Evolutionary conservation across 2,888 invertebrate genomes (phyloP), one percentile per base, ranked within the genome.

Genomic region (Dinocampus coccinellae): DNA sequence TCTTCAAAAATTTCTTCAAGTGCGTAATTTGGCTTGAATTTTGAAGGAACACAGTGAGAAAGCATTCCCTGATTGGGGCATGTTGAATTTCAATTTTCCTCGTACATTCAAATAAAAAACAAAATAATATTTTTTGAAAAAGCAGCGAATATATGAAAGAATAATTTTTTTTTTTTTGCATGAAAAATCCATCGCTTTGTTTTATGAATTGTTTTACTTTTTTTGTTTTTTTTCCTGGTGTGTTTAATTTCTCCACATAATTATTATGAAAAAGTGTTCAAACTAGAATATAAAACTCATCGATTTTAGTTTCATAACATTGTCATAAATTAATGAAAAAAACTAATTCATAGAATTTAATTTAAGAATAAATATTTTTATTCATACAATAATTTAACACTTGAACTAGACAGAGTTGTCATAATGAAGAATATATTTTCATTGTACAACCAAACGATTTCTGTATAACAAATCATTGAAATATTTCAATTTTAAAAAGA

Each of bases 1-100:
- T 96, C 90, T 95, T 97, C 92, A 96, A 96, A 92, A 96, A 96
- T 91, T 96, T 96, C 91, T 96, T 97, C 94, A 97, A 97, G 97
- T 97, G 95, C 92, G 90, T 89, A 89, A 47, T n/a, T 16, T 47
- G 47, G 47, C 16, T 47, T 47, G 47, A 47, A 16, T 47, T 47
- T 47, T 47, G 16, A 16, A 16, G 16, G 16, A 16, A 26, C 36
- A 20, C 65, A 73, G 52, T 64, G 68, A 63, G 58, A 60, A 57
- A 72, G 26, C 36, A 52, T 34, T 22, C 74, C 76, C 75, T 81
- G 16, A 16, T 1, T 16, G 6, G 77, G 78, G 77, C 74, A 77
- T 80, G 80, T 82, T 78, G 76, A 76, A 76, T 78, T 78, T 76
- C 75, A 76, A 78, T 66, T 62, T 63, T 57, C 7, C 47, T 55